A percentile compares a stretch with the other conserved stretches of the same genome.
Evolutionary conservation across 1,140 invertebrate species (phyloP).

Genomic region (Homalodisca vitripennis): DNA sequence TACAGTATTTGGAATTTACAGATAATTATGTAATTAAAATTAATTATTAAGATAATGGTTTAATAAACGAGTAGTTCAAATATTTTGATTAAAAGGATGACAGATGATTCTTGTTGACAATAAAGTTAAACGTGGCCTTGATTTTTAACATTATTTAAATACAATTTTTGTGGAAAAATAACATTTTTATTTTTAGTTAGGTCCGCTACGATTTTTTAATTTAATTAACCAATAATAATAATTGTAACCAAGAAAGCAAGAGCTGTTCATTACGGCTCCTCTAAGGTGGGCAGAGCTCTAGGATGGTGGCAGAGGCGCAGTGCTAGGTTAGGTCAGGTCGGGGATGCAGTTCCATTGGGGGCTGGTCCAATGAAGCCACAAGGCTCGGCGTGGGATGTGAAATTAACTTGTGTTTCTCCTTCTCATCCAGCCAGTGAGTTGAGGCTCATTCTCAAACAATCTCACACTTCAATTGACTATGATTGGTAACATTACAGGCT

Average conservation of each 20-base stretch:
- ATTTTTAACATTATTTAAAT: not conserved
- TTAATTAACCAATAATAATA: not conserved
- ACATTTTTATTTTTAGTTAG: not conserved
- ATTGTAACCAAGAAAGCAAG: not conserved
- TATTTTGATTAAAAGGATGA: too few species aligned
- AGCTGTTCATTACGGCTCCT: not conserved
- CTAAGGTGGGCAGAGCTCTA: not conserved
- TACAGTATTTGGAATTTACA: too few species aligned
- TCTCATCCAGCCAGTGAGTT: not conserved
- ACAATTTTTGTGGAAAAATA: not conserved
- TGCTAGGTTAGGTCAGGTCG: not conserved
- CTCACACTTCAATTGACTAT: not conserved
- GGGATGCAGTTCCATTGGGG: not conserved
- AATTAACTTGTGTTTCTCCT: not conserved
- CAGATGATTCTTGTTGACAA: too few species aligned
- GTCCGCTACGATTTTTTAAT: not conserved
- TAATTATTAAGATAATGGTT: too few species aligned
- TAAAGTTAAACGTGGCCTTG: too few species aligned
- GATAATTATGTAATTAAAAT: too few species aligned
- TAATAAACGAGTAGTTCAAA: too few species aligned
- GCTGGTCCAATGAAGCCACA: slow-evolving; percentile 20
- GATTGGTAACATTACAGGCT: not conserved
- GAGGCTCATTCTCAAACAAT: not conserved
- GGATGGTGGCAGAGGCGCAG: not conserved
- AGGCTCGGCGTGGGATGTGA: not conserved